phyloP scores from a whole-genome alignment of 2,888 invertebrate genomes.

The Acleris laterana region DNA sequence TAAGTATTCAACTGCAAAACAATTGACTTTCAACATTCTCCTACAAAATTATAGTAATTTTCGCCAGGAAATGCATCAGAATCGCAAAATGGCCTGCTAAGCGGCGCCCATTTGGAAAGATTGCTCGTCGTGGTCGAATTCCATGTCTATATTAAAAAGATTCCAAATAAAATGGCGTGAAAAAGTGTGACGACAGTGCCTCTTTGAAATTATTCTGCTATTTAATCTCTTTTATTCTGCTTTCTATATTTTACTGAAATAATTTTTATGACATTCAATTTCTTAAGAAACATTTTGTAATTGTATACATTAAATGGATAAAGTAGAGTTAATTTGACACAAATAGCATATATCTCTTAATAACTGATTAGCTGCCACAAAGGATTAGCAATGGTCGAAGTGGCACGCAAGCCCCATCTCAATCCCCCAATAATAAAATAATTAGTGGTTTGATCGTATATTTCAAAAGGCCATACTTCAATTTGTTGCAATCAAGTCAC shows the following conservation, averaged over 20 bases:
- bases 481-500: constrained; percentile 59
- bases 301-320: not conserved
- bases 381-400: no score
- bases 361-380: constrained; percentile 3
- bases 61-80: constrained; percentile 80
- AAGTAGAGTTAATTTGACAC: not conserved
- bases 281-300: no score
- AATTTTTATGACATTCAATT: no score
- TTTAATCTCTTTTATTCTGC: no score
- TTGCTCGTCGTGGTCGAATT: constrained; percentile 72
- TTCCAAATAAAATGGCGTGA: constrained; percentile 30
- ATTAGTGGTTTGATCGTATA: constrained; percentile 11
- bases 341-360: constrained; percentile 11
- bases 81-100: constrained; percentile 79
- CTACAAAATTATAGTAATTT: constrained; percentile 80
- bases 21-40: constrained; percentile 58
- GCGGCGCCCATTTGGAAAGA: constrained; percentile 73
- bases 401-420: no score
- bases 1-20: constrained; percentile 5
- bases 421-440: no score
- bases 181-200: not conserved
- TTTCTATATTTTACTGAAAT: no score
- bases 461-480: constrained; percentile 56
- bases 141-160: constrained; percentile 58
- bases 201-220: no score